Conservation (phyloP, 30 jellyfish, hydroid and myxozoan genomes). For the Calvadosia cruxmelitensis region DNA sequence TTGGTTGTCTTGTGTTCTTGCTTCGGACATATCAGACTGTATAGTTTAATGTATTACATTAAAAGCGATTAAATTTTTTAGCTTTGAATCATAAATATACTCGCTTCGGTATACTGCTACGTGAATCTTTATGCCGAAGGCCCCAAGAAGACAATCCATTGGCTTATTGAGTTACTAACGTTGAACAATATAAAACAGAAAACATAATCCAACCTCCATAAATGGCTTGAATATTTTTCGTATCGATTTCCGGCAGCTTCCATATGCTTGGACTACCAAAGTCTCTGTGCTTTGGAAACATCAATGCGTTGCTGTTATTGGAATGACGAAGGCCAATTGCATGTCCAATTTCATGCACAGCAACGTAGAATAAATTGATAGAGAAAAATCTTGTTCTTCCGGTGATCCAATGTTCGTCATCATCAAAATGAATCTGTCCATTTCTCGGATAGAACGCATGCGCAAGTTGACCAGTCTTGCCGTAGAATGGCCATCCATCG, state of each 20-base stretch:
- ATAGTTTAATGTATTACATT: too few species aligned
- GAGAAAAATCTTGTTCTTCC: slow-evolving; percentile 1
- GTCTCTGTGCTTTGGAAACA: background rate
- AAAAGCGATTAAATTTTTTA: too few species aligned
- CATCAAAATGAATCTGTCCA: background rate
- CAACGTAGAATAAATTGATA: background rate
- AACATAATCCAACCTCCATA: too few species aligned
- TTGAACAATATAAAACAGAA: too few species aligned
- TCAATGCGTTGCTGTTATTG: background rate
- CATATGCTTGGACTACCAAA: background rate
- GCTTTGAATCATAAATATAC: too few species aligned
- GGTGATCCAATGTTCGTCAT: background rate
- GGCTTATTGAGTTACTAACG: too few species aligned
- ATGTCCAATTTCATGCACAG: background rate
- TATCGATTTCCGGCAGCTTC: background rate
- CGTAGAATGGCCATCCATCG: background rate
- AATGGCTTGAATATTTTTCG: background rate
- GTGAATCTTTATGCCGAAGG: too few species aligned
- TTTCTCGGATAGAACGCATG: background rate
- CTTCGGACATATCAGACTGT: too few species aligned
- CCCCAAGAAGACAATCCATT: too few species aligned
- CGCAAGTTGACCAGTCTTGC: background rate
- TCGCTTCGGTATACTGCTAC: too few species aligned
- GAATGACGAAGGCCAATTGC: background rate
- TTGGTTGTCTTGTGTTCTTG: slow-evolving; percentile 60